Percentiles rank a stretch among this genome's conserved stretches.
These are phyloP conservation scores for Mesoclemmys tuberculata DNA, from an alignment of 2,113 vertebrate species.

Conservation along the genomic window DNA sequence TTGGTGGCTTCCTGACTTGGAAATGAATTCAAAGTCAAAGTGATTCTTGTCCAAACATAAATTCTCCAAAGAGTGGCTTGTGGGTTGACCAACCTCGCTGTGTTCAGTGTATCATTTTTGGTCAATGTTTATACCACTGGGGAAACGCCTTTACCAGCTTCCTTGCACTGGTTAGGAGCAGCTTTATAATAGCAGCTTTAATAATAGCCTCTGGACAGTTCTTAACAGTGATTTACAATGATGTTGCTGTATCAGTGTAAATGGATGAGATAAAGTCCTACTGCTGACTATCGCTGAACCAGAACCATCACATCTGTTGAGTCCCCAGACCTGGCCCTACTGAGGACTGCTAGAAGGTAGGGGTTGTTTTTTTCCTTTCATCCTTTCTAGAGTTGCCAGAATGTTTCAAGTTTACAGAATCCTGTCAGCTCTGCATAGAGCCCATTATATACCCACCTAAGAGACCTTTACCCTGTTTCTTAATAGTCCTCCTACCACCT, in stretches of 20 bases:
- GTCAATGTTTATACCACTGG: not conserved
- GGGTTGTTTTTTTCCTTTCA: not conserved
- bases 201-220: not conserved
- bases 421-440: not conserved
- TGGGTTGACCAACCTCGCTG: not conserved
- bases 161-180: slow-evolving; percentile 8
- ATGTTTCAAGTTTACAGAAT: not conserved
- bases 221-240: not conserved
- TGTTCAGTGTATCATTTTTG: not conserved
- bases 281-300: rapidly evolving
- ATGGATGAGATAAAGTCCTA: not conserved
- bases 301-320: not conserved
- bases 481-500: not conserved
- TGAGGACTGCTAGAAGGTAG: not conserved
- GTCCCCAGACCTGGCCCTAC: not conserved
- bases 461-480: not conserved
- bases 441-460: not conserved
- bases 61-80: not conserved
- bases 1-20: not conserved
- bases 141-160: slow-evolving; percentile 24
- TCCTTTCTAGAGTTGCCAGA: not conserved
- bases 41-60: not conserved
- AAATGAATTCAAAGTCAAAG: not conserved
- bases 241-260: rapidly evolving
- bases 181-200: slow-evolving; percentile 10